A percentile compares a stretch with the other conserved stretches of the same genome.
phyloP scores from a whole-genome alignment of 2,888 invertebrate species.

The Acanthococcus lagerstroemiae region DNA sequence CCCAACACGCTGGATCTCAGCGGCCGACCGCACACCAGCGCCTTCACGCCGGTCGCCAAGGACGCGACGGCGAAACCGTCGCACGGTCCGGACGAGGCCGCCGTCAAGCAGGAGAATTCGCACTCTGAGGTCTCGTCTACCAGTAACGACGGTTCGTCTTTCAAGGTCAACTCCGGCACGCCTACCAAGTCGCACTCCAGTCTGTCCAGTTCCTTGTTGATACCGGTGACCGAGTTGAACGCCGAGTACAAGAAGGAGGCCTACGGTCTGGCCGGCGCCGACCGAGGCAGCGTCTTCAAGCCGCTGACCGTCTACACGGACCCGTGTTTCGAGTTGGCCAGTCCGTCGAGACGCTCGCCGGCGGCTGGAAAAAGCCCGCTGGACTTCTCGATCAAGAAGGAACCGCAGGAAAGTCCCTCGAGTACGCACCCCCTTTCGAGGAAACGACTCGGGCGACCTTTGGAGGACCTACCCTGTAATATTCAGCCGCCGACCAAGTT shows the following conservation, averaged over 20 bases:
- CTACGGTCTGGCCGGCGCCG: neutral
- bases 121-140: conserved; percentile 32
- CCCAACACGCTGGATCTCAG: conserved; percentile 40
- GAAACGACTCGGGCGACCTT: conserved; percentile 29
- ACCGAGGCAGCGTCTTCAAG: conserved; percentile 18
- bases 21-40: conserved; percentile 39
- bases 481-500: conserved; percentile 25
- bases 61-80: conserved; percentile 11
- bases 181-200: conserved; percentile 4
- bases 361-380: conserved; percentile 33
- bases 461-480: conserved; percentile 33
- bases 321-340: conserved; percentile 11
- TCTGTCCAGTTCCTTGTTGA: conserved; percentile 11
- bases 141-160: conserved; percentile 25
- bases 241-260: conserved; percentile 4
- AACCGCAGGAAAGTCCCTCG: conserved; percentile 9
- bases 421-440: neutral
- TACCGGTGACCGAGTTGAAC: conserved; percentile 23
- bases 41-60: conserved; percentile 40
- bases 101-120: conserved; percentile 18
- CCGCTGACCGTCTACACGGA: conserved; percentile 34
- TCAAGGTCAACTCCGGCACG: conserved; percentile 14
- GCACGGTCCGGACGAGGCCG: conserved; percentile 4
- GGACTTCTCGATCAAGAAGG: conserved; percentile 37
- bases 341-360: conserved; percentile 5